Conservation (phyloP, 2,888 invertebrate species). For the Erebia ligea region DNA sequence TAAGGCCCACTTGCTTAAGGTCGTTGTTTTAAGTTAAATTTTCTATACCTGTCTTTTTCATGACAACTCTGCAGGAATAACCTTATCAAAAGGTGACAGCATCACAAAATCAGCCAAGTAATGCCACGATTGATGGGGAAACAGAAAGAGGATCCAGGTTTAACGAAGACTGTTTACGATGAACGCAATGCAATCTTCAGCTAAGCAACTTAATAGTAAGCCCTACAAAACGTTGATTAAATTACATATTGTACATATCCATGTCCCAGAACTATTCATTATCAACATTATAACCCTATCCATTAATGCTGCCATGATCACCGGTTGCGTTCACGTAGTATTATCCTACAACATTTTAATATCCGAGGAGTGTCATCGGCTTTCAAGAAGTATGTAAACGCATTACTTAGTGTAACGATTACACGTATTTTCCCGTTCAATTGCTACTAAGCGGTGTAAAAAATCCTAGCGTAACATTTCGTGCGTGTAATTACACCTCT, state of each 20-base stretch:
- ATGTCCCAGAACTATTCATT: constrained; percentile 21
- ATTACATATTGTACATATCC: background rate
- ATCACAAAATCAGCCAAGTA: background rate
- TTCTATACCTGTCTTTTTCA: no score
- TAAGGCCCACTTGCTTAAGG: no score
- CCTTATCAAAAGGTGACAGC: no score
- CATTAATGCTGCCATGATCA: constrained; percentile 37
- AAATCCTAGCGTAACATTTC: constrained; percentile 49
- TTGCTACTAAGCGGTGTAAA: constrained; percentile 60
- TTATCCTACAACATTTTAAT: constrained; percentile 52
- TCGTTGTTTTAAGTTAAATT: no score
- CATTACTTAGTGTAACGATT: constrained; percentile 58
- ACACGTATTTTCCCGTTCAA: constrained; percentile 58
- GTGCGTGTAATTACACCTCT: constrained; percentile 60
- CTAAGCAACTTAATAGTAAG: background rate
- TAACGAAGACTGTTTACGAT: background rate
- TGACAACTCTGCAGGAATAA: no score
- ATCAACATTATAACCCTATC: constrained; percentile 32
- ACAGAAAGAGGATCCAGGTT: background rate
- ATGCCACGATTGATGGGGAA: background rate
- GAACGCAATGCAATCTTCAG: background rate
- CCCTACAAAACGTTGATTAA: constrained; percentile 3
- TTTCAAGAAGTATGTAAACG: constrained; percentile 60
- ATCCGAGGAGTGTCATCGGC: constrained; percentile 54
- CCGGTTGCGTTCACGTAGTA: constrained; percentile 46